Evolutionary conservation across 53 echinoderm and acorn worm species (phyloP).

Genomic region (Echinarachnius parma): DNA sequence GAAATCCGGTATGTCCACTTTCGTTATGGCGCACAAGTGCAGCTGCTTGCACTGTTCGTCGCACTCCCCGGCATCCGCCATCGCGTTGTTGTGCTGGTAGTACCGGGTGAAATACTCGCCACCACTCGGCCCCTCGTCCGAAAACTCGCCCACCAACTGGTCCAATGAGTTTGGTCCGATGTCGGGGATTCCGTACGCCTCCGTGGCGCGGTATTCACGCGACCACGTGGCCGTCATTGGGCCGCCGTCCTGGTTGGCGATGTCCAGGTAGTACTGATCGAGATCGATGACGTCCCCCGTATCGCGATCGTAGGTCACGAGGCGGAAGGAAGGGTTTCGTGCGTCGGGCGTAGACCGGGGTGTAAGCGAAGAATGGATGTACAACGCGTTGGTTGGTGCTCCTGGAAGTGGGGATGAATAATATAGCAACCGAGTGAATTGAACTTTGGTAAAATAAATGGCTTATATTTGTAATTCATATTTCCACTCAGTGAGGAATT

Average conservation of each 20-base stretch:
- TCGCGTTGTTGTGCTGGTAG: conserved; percentile 5
- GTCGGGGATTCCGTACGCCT: background rate
- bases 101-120: conserved; percentile 1
- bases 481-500: too few relatives aligned
- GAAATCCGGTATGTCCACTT: conserved; percentile 6
- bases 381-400: conserved; percentile 48
- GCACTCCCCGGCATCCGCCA: conserved; percentile 8
- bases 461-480: too few relatives aligned
- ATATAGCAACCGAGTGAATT: too few relatives aligned
- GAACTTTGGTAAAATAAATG: too few relatives aligned
- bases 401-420: too few relatives aligned
- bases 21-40: conserved; percentile 26
- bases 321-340: conserved; percentile 45
- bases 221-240: background rate
- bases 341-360: conserved; percentile 47
- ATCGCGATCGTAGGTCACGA: conserved; percentile 37
- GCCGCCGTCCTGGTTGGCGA: background rate
- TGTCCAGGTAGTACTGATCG: conserved; percentile 51
- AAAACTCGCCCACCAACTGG: conserved; percentile 12
- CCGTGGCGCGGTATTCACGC: conserved; percentile 23
- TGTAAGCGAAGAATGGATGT: conserved; percentile 42
- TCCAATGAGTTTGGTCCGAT: conserved; percentile 11
- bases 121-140: background rate
- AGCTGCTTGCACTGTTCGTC: conserved; percentile 3
- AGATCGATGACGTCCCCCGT: conserved; percentile 41